phyloP scores from a whole-genome alignment of 2,113 vertebrate genomes.

The Centropristis striata region DNA sequence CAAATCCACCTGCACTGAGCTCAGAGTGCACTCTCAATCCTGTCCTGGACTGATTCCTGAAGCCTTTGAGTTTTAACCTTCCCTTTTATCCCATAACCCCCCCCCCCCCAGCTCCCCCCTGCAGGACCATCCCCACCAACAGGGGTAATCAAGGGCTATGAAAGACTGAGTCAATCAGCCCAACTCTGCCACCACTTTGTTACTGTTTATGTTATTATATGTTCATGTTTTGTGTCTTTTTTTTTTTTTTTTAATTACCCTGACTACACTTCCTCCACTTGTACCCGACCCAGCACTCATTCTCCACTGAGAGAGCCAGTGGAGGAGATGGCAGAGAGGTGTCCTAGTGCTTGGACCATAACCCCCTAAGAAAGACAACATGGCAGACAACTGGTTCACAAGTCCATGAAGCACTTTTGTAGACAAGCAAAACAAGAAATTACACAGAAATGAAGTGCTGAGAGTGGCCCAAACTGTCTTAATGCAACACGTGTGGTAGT shows the following conservation, averaged over 20 bases:
- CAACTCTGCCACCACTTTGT: slow-evolving; percentile 80
- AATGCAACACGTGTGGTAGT: slow-evolving; percentile 12
- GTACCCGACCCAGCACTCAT: slow-evolving; percentile 55
- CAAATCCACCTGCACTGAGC: slow-evolving; percentile 92
- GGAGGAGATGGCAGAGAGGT: slow-evolving; percentile 76
- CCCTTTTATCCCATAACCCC: slow-evolving; percentile 60
- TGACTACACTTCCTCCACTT: slow-evolving; percentile 39
- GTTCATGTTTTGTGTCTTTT: slow-evolving; percentile 62
- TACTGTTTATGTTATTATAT: slow-evolving; percentile 76
- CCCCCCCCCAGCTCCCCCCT: slow-evolving; percentile 19
- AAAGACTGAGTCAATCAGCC: slow-evolving; percentile 84
- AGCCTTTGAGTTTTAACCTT: slow-evolving; percentile 64
- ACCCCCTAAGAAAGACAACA: slow-evolving; percentile 6
- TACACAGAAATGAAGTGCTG: slow-evolving; percentile 53
- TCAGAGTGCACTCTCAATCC: slow-evolving; percentile 31
- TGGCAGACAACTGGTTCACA: slow-evolving; percentile 51
- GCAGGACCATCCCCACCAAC: slow-evolving; percentile 61
- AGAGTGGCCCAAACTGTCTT: slow-evolving; percentile 48
- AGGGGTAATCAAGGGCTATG: slow-evolving; percentile 70
- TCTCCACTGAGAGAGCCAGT: slow-evolving; percentile 51
- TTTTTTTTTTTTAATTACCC: slow-evolving; percentile 48
- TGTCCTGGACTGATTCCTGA: slow-evolving; percentile 72
- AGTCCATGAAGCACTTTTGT: slow-evolving; percentile 68
- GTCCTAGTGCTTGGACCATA: slow-evolving; percentile 62
- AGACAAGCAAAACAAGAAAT: slow-evolving; percentile 21